phyloP scores from a whole-genome alignment of 2,113 vertebrate species.

The Syngnathus floridae region DNA sequence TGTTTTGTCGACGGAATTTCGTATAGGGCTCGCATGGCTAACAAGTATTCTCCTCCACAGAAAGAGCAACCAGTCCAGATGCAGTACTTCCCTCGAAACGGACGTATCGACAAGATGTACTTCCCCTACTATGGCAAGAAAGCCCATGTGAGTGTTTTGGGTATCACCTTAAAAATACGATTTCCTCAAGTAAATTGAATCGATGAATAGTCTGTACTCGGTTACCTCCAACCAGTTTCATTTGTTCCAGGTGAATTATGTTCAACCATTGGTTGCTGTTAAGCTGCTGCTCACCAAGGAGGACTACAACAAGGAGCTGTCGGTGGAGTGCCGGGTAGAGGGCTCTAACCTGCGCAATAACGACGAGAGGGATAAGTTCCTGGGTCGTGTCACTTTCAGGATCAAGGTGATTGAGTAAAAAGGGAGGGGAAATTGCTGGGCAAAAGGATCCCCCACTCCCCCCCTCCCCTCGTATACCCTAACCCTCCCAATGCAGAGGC shows the following conservation, averaged over 20 bases:
- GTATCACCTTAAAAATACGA: no score
- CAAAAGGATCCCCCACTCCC: slow-evolving; percentile 1
- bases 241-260: slow-evolving; percentile 77
- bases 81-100: slow-evolving; percentile 75
- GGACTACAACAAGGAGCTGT: slow-evolving; percentile 75
- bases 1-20: not conserved
- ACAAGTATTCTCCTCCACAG: slow-evolving; percentile 59
- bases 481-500: slow-evolving; percentile 34
- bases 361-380: slow-evolving; percentile 91
- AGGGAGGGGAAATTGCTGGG: slow-evolving; percentile 11
- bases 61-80: slow-evolving; percentile 62
- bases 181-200: no score
- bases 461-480: not conserved
- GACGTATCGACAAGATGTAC: slow-evolving; percentile 87
- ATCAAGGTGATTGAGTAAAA: slow-evolving; percentile 76
- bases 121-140: slow-evolving; percentile 96
- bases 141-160: slow-evolving; percentile 80
- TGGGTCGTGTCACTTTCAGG: slow-evolving; percentile 88
- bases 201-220: not conserved
- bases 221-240: not conserved
- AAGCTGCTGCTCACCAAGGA: slow-evolving; percentile 75
- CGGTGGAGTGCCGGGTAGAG: slow-evolving; percentile 84
- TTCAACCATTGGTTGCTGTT: slow-evolving; percentile 90
- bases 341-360: slow-evolving; percentile 82
- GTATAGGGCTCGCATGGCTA: not conserved